Conservation (phyloP, 2,888 invertebrate genomes). For the Pollenia labialis region DNA sequence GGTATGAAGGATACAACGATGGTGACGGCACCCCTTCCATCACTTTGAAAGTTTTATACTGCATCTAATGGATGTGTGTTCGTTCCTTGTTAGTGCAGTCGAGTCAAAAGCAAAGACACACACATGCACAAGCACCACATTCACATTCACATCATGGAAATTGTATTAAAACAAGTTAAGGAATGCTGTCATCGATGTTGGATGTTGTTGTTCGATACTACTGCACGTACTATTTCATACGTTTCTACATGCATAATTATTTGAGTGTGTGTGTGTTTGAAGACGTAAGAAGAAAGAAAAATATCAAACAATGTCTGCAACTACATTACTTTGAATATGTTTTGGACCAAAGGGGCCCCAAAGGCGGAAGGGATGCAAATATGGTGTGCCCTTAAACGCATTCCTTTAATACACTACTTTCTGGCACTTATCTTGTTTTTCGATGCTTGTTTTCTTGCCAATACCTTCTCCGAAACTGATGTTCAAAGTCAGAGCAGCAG, state of each 20-base stretch:
- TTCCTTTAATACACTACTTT: slow-evolving; percentile 70
- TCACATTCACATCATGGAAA: slow-evolving; percentile 53
- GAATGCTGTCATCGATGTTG: slow-evolving; percentile 74
- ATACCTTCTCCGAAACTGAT: not conserved
- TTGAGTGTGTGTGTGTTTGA: not conserved
- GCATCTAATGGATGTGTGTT: slow-evolving; percentile 35
- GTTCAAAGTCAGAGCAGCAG: slow-evolving; percentile 2
- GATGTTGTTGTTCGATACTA: slow-evolving; percentile 74
- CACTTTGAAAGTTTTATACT: slow-evolving; percentile 25
- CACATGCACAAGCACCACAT: slow-evolving; percentile 56
- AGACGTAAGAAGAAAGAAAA: slow-evolving; percentile 2
- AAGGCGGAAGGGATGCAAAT: not conserved
- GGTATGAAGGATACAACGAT: slow-evolving; percentile 20
- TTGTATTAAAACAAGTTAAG: slow-evolving; percentile 69
- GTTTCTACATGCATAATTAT: not conserved
- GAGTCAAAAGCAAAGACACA: slow-evolving; percentile 16
- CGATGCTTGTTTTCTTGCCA: not conserved
- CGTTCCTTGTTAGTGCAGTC: slow-evolving; percentile 3
- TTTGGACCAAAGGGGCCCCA: not conserved
- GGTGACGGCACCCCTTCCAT: slow-evolving; percentile 37
- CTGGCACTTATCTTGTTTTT: not conserved
- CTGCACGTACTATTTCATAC: slow-evolving; percentile 17
- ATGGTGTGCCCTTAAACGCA: slow-evolving; percentile 72
- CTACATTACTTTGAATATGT: slow-evolving; percentile 37
- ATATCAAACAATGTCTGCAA: slow-evolving; percentile 58